phyloP scores from a whole-genome alignment of 2,888 invertebrate species.

The Rhorus exstirpatorius region DNA sequence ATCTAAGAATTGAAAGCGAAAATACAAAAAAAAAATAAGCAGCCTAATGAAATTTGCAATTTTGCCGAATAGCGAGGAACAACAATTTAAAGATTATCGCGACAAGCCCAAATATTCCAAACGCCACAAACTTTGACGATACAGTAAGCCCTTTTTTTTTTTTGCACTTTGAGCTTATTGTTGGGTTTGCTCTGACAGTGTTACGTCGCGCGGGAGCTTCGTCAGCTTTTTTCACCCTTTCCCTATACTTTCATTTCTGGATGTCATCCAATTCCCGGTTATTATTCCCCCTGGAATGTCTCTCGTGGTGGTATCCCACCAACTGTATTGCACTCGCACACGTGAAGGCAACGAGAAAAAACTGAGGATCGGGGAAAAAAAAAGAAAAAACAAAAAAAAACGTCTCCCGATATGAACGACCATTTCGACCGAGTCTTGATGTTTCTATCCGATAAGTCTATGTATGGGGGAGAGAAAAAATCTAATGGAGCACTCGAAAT shows the following conservation, averaged over 20 bases:
- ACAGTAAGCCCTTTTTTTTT: conserved; percentile 1
- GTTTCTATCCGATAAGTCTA: conserved; percentile 31
- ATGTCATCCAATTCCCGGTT: conserved; percentile 62
- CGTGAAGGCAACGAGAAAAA: conserved; percentile 21
- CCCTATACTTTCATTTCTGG: conserved; percentile 53
- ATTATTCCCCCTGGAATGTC: conserved; percentile 57
- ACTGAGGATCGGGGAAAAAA: not conserved
- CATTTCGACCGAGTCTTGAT: conserved; percentile 28
- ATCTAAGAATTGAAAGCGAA: not conserved
- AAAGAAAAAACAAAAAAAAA: conserved; percentile 19
- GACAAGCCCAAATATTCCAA: not conserved
- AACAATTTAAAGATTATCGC: not conserved
- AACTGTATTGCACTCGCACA: conserved; percentile 52
- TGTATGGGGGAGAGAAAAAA: conserved; percentile 3
- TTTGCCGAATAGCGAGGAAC: not conserved
- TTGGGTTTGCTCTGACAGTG: conserved; percentile 6
- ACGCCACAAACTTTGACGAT: conserved; percentile 13
- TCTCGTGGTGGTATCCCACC: no score
- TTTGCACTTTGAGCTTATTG: conserved; percentile 13
- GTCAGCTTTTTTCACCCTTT: conserved; percentile 52
- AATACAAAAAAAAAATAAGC: not conserved
- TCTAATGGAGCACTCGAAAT: conserved; percentile 33
- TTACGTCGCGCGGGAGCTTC: conserved; percentile 53
- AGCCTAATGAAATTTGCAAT: conserved; percentile 3
- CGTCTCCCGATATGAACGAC: conserved; percentile 33